Evolutionary conservation across 2,113 vertebrate species (phyloP).

Genomic region (Nibea coibor): DNA sequence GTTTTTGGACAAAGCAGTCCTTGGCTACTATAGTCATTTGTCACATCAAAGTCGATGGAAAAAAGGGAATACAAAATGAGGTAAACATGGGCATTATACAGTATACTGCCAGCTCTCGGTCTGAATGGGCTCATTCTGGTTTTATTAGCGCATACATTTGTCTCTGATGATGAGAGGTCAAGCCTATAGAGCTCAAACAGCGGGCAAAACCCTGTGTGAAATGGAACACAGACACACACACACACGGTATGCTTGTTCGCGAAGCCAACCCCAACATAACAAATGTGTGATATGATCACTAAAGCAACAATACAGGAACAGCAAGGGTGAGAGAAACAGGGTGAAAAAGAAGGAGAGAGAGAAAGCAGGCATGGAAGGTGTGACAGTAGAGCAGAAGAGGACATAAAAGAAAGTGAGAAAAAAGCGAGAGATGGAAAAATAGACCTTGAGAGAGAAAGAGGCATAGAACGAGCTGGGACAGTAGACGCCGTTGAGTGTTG

Average conservation of each 20-base stretch:
- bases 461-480: conserved; percentile 22
- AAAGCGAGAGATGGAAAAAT: conserved; percentile 26
- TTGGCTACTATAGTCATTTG: conserved; percentile 25
- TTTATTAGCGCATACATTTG: background rate
- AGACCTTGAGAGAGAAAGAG: conserved; percentile 15
- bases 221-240: conserved; percentile 22
- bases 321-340: conserved; percentile 45
- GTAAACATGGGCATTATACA: background rate
- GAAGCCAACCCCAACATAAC: conserved; percentile 35
- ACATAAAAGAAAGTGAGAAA: conserved; percentile 61
- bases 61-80: conserved; percentile 25
- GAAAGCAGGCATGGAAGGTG: conserved; percentile 52
- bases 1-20: conserved; percentile 40
- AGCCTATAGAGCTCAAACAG: conserved; percentile 7
- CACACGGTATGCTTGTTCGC: conserved; percentile 17
- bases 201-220: conserved; percentile 6
- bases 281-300: conserved; percentile 75
- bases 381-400: conserved; percentile 60
- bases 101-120: background rate
- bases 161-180: conserved; percentile 19
- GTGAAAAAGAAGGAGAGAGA: background rate
- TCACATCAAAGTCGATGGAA: conserved; percentile 24
- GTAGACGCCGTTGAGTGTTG: conserved; percentile 66
- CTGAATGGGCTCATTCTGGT: conserved; percentile 15
- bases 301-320: conserved; percentile 75